A percentile compares a stretch with the other conserved stretches of the same genome.
Conservation (phyloP, 2,797 vertebrate genomes). For the Gadopsis bispinosus region DNA sequence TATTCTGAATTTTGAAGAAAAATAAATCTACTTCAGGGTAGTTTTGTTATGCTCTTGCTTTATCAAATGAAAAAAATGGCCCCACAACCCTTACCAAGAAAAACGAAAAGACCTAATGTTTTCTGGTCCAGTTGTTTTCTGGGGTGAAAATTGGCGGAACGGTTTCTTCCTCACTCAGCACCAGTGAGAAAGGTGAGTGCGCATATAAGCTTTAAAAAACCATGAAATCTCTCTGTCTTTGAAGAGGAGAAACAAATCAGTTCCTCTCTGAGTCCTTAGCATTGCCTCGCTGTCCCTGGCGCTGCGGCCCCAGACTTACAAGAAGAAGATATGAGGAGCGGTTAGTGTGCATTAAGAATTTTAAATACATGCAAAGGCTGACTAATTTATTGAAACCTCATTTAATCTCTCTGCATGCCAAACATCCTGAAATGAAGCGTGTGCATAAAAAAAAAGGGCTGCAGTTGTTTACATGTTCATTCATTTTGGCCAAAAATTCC, state of each 20-base stretch:
- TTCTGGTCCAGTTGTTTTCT: constrained; percentile 4
- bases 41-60: too few species aligned
- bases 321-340: not conserved
- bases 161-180: constrained; percentile 26
- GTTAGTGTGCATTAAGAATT: constrained; percentile 23
- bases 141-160: constrained; percentile 3
- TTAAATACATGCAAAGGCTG: constrained; percentile 31
- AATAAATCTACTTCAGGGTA: too few species aligned
- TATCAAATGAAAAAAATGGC: too few species aligned
- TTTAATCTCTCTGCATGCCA: constrained; percentile 24
- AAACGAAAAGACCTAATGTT: not conserved
- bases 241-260: constrained; percentile 30
- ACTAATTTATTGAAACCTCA: constrained; percentile 10
- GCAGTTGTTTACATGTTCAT: constrained; percentile 57
- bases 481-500: constrained; percentile 53
- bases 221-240: constrained; percentile 36
- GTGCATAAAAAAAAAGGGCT: constrained; percentile 19
- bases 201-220: constrained; percentile 22
- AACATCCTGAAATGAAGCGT: constrained; percentile 22
- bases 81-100: not conserved
- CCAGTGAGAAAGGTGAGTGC: constrained; percentile 16
- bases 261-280: constrained; percentile 11
- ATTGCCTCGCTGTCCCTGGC: not conserved
- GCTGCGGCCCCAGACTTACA: not conserved
- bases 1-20: not conserved